Percentiles rank a stretch among this genome's conserved stretches.
phyloP scores from a whole-genome alignment of 2,113 vertebrate species.

The Mixornis gularis region DNA sequence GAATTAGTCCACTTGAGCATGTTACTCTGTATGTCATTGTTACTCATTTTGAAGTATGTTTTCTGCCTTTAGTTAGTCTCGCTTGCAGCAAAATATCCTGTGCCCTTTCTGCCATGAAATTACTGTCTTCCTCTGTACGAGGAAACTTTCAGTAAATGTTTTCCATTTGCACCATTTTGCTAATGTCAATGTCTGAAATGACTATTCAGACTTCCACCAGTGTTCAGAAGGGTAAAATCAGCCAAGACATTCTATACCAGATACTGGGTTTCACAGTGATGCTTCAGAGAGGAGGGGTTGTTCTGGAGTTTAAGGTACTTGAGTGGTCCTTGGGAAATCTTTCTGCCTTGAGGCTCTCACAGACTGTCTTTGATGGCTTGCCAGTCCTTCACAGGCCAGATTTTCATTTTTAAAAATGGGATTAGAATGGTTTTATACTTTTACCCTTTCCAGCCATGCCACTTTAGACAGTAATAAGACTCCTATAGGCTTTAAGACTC shows the following conservation, averaged over 20 bases:
- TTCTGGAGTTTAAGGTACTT: not conserved
- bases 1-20: not conserved
- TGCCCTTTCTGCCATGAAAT: not conserved
- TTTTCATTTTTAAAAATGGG: not conserved
- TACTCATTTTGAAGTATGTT: not conserved
- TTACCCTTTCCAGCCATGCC: not conserved
- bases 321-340: not conserved
- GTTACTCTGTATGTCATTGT: not conserved
- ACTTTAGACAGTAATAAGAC: not conserved
- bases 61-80: not conserved
- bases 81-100: fast-evolving
- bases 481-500: not conserved
- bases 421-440: not conserved
- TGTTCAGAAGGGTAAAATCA: not conserved
- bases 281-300: not conserved
- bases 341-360: not conserved
- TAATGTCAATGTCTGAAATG: not conserved
- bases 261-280: not conserved
- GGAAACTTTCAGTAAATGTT: not conserved
- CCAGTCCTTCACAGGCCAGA: not conserved
- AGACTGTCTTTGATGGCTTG: not conserved
- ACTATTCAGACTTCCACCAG: not conserved
- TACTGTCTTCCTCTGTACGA: not conserved
- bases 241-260: not conserved
- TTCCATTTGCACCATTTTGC: not conserved